phyloP scores from a whole-genome alignment of 2,888 invertebrate species.

The Drosophila tripunctata region DNA sequence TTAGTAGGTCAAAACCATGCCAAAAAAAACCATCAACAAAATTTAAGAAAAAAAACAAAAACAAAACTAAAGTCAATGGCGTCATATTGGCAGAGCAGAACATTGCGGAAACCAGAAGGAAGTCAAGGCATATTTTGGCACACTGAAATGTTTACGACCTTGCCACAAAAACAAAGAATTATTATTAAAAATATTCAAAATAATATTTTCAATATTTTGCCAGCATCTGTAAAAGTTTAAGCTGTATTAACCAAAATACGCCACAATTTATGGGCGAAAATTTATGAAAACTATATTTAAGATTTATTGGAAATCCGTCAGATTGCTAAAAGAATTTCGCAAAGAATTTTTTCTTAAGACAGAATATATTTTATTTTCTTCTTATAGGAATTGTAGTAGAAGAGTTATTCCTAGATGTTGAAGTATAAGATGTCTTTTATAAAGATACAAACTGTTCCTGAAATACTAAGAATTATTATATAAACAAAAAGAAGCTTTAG shows the following conservation, averaged over 20 bases:
- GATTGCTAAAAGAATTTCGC: neutral
- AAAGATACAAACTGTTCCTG: too few species aligned
- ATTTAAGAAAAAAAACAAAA: neutral
- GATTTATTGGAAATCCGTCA: neutral
- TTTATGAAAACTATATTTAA: neutral
- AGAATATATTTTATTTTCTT: too few species aligned
- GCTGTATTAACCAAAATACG: neutral
- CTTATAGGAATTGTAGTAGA: too few species aligned
- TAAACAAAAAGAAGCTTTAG: too few species aligned
- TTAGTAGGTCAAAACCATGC: conserved; percentile 62
- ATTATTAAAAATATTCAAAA: conserved; percentile 3
- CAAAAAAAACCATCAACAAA: conserved; percentile 17
- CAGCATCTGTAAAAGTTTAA: conserved; percentile 9
- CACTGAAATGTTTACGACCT: conserved; percentile 53
- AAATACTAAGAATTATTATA: too few species aligned
- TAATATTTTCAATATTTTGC: conserved; percentile 14
- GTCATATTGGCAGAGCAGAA: conserved; percentile 44
- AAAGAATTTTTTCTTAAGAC: neutral
- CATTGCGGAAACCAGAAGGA: conserved; percentile 34
- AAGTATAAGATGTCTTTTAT: too few species aligned
- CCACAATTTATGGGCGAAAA: neutral
- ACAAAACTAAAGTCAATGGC: conserved; percentile 25
- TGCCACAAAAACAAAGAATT: conserved; percentile 28
- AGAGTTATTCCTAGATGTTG: too few species aligned
- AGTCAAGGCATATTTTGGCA: conserved; percentile 61